phyloP scores from a whole-genome alignment of 2,797 vertebrate species.

The Toxotes lorentzi region DNA sequence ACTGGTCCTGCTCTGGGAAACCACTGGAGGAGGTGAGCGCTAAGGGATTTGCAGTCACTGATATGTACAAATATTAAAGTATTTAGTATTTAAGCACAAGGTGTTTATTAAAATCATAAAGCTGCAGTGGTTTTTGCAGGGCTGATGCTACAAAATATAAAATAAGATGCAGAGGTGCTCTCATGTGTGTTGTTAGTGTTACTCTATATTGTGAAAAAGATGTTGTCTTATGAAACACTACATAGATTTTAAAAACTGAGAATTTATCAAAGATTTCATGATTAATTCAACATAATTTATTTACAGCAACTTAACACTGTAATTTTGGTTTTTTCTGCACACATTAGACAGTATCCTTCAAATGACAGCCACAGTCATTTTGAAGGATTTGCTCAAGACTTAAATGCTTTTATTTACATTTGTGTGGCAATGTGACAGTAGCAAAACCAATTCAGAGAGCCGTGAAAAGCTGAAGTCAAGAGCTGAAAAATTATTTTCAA shows the following conservation, averaged over 20 bases:
- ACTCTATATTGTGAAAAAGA: background rate
- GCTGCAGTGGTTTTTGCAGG: background rate
- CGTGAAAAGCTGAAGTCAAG: slow-evolving; percentile 96
- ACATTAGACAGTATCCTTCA: slow-evolving; percentile 59
- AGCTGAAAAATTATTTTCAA: slow-evolving; percentile 98
- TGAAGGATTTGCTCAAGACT: slow-evolving; percentile 84
- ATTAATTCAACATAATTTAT: slow-evolving; percentile 39
- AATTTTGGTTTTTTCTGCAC: slow-evolving; percentile 36
- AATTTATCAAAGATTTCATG: background rate
- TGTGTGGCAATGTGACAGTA: slow-evolving; percentile 89
- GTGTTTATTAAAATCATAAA: slow-evolving; percentile 25
- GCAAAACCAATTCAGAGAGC: slow-evolving; percentile 91
- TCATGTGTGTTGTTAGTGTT: background rate
- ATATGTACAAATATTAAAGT: slow-evolving; percentile 49
- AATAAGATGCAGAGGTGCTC: background rate
- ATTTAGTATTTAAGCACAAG: slow-evolving; percentile 33
- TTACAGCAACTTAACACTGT: slow-evolving; percentile 28
- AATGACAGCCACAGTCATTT: slow-evolving; percentile 89
- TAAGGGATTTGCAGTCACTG: slow-evolving; percentile 45
- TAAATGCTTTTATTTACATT: slow-evolving; percentile 87
- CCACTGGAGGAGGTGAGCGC: slow-evolving; percentile 50
- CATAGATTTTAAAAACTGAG: background rate
- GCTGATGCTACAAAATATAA: slow-evolving; percentile 5
- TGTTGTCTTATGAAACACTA: background rate
- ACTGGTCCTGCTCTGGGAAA: slow-evolving; percentile 90